phyloP scores from a whole-genome alignment of 2,888 invertebrate genomes.

The Amblyteles armatorius region DNA sequence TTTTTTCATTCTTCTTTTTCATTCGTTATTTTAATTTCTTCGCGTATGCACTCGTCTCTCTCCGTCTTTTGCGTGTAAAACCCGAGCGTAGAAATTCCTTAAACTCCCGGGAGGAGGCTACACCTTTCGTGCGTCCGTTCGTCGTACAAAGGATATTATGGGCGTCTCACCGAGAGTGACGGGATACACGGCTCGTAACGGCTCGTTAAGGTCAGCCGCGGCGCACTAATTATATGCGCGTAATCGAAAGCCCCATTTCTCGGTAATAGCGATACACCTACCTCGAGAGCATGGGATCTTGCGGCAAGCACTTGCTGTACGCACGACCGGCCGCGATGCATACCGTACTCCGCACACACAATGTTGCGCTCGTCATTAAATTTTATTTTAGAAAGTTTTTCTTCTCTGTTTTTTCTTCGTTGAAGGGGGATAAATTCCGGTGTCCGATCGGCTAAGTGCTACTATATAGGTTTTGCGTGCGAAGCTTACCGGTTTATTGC shows the following conservation, averaged over 20 bases:
- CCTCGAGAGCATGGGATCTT: constrained; percentile 22
- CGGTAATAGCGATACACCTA: constrained; percentile 36
- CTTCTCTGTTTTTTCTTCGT: not conserved
- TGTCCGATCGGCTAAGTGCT: constrained; percentile 6
- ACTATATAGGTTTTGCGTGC: constrained; percentile 6
- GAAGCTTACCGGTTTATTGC: constrained; percentile 40
- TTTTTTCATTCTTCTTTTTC: constrained; percentile 5
- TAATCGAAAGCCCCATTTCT: constrained; percentile 64
- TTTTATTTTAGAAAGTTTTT: constrained; percentile 61
- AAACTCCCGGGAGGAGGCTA: not conserved
- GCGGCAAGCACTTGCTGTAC: constrained; percentile 8
- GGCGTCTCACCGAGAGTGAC: constrained; percentile 64
- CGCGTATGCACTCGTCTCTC: constrained; percentile 23
- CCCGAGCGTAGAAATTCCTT: not conserved
- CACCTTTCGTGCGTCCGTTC: constrained; percentile 37
- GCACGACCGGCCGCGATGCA: constrained; percentile 6
- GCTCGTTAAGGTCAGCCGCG: constrained; percentile 72
- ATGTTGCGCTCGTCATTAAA: constrained; percentile 59
- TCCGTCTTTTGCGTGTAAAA: not conserved
- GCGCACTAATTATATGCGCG: constrained; percentile 66
- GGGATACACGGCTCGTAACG: constrained; percentile 65
- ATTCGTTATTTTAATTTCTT: constrained; percentile 23
- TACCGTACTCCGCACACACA: constrained; percentile 26
- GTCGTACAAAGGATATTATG: constrained; percentile 60
- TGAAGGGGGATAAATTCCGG: not conserved